Conservation (phyloP, 2,113 vertebrate genomes). For the Trogon melanurus region DNA sequence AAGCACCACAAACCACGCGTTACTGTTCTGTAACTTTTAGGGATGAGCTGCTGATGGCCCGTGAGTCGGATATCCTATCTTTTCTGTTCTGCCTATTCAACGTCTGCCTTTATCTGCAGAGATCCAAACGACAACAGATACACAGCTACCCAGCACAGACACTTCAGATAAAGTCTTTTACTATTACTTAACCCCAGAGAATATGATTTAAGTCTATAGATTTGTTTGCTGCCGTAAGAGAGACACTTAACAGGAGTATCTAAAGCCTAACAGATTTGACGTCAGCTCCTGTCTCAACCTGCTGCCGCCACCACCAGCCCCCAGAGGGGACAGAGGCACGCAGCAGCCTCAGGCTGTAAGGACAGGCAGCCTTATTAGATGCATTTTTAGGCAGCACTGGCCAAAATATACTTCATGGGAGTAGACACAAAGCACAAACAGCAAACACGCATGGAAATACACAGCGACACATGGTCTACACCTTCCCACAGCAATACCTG, state of each 20-base stretch:
- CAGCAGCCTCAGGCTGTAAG: not conserved
- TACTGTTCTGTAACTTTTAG: not conserved
- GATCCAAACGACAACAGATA: not conserved
- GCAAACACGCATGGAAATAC: not conserved
- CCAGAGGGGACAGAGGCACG: accelerated
- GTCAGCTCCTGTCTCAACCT: not conserved
- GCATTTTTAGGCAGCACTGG: not conserved
- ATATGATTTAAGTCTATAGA: not conserved
- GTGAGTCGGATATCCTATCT: no score
- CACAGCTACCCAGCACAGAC: not conserved
- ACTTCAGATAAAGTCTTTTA: not conserved
- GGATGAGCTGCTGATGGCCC: not conserved
- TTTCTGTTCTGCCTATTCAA: not conserved
- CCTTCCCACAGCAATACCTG: accelerated
- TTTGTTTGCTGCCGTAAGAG: not conserved
- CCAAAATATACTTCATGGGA: not conserved
- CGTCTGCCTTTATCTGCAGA: not conserved
- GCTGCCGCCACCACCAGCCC: not conserved
- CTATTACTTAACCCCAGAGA: not conserved
- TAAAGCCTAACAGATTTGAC: not conserved
- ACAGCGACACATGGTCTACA: accelerated
- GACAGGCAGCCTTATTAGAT: not conserved
- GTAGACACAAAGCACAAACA: not conserved
- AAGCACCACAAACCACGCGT: not conserved
- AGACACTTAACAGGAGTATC: not conserved